Evolutionary conservation across 2,797 vertebrate genomes (phyloP).

Genomic region (Dermochelys coriacea): DNA sequence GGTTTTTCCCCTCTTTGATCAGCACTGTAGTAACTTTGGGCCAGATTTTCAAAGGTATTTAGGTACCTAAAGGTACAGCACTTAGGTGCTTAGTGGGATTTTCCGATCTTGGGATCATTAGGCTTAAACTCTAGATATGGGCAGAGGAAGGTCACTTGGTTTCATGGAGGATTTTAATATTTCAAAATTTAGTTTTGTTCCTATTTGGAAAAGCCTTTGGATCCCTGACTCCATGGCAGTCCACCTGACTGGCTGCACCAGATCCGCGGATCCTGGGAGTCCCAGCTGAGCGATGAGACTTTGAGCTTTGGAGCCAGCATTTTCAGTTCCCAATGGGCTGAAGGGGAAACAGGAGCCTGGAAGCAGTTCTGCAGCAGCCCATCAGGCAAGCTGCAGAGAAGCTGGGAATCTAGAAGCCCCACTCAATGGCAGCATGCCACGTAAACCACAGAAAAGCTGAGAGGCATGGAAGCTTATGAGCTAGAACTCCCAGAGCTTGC

Average conservation of each 20-base stretch:
- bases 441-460: neutral
- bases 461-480: neutral
- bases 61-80: neutral
- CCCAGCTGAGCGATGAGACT: neutral
- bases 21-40: neutral
- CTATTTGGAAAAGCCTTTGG: neutral
- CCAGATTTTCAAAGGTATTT: neutral
- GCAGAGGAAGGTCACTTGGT: neutral
- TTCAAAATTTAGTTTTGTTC: neutral
- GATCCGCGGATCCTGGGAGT: neutral
- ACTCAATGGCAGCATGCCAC: neutral
- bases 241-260: neutral
- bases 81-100: no score
- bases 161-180: neutral
- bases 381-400: neutral
- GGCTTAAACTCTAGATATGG: neutral
- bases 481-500: neutral
- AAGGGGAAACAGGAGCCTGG: neutral
- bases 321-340: neutral
- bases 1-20: neutral
- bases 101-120: neutral
- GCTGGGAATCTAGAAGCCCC: neutral
- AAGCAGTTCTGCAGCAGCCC: neutral
- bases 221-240: no score
- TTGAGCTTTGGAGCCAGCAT: rapidly evolving